Base-by-base conservation (phyloP, 1,140 invertebrate species). In the Zaprionus camerounensis region DNA sequence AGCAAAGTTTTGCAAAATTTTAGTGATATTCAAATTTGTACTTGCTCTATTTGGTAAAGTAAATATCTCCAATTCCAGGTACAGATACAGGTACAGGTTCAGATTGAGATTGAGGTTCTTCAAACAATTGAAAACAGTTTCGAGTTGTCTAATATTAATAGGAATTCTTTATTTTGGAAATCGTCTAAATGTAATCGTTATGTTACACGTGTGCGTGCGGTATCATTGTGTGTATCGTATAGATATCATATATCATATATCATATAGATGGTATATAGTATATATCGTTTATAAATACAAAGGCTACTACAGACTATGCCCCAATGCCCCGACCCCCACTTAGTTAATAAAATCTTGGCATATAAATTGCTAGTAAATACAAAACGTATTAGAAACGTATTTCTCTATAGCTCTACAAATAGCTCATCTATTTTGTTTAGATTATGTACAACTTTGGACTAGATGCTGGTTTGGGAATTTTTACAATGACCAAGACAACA, bases 111-210 rank as follows among this genome's bases (percentile, higher is more conserved):
- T 38, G 13, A 13, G 34, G 12, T 36, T 36, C 12, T 38, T 44
- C 5, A 44, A 7, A 7, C n/a, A 13, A 46, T 46, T 17, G 41
- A 17, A 17, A 17, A 0, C 13, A 46, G 41, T 15, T 38, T 46
- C n/a, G 41, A 41, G 15, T 46, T 31, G 9, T 34, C 58, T 73
- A 58, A 67, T 44, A 65, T 58, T 84, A 81, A 75, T 84, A 84
- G 82, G 82, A 84, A 84, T 84, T 84, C 59, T 84, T 84, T 84
- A 85, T 84, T 84, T 81, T 85, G 78, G 78, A 84, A 84, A 81
- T 67, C 65, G 80, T 62, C 70, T 63, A 74, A 78, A 61, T 55
- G 63, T 66, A 62, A 75, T 65, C 49, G 46, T 41, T 61, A 61
- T 26, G 7, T 13, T 38, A 49, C 44, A 49, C 44, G n/a, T 24